phyloP scores from a whole-genome alignment of 2,113 vertebrate species.

The Cercocebus atys region DNA sequence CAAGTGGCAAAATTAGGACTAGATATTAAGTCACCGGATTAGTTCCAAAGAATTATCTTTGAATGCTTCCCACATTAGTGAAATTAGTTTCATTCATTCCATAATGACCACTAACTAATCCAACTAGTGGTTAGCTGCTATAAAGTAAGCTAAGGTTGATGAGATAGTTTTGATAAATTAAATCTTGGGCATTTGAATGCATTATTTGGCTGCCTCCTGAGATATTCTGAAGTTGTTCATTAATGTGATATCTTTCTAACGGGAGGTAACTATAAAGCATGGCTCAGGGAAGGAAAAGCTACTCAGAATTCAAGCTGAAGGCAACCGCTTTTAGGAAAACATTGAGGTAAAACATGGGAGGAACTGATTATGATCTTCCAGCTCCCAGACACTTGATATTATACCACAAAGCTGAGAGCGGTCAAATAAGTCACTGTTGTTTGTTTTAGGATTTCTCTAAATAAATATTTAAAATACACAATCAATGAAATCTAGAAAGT shows the following conservation, averaged over 20 bases:
- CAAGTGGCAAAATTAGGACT: neutral
- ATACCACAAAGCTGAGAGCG: neutral
- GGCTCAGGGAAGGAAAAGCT: neutral
- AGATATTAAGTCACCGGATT: neutral
- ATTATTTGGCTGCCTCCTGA: constrained; percentile 26
- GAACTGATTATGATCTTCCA: neutral
- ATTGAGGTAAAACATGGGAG: neutral
- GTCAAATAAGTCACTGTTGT: constrained; percentile 17
- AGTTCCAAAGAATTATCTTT: constrained; percentile 16
- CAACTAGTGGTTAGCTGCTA: neutral
- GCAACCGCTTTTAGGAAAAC: neutral
- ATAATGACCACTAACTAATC: neutral
- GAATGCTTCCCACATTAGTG: constrained; percentile 19
- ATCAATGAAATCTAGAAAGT: constrained; percentile 45
- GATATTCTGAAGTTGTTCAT: neutral
- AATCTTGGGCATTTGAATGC: constrained; percentile 19
- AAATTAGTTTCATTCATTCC: constrained; percentile 53
- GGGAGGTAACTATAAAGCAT: neutral
- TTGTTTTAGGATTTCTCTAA: constrained; percentile 61
- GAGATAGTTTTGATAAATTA: constrained; percentile 8
- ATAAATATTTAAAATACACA: constrained; percentile 45
- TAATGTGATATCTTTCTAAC: constrained; percentile 17
- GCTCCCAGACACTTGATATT: neutral
- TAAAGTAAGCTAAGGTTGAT: neutral
- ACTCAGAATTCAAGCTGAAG: neutral